Conservation (phyloP, 2,113 vertebrate species). For the Burhinus bistriatus region DNA sequence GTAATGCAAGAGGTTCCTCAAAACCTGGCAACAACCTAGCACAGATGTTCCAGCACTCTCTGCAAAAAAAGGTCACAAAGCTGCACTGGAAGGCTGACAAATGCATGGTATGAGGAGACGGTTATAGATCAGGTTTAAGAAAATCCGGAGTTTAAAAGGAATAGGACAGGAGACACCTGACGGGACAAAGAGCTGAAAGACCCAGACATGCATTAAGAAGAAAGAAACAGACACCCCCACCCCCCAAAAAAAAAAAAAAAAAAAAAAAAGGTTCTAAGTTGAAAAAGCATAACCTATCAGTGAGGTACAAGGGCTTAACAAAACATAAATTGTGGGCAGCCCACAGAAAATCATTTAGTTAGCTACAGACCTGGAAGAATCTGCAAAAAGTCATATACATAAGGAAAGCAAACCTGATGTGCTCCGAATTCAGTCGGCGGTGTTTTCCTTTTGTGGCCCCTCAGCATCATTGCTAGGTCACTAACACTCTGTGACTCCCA, state of each 20-base stretch:
- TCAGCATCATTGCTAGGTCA: constrained; percentile 64
- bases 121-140: accelerated
- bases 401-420: constrained; percentile 35
- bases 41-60: background rate
- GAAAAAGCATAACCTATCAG: background rate
- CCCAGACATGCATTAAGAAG: background rate
- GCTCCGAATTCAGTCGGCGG: constrained; percentile 67
- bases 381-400: background rate
- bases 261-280: background rate
- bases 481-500: constrained; percentile 66
- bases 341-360: background rate
- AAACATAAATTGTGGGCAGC: too few species aligned
- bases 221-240: background rate
- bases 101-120: accelerated
- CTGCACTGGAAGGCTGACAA: background rate
- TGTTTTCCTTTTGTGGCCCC: constrained; percentile 68
- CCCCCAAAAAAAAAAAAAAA: too few species aligned
- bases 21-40: background rate
- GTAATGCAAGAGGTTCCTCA: background rate
- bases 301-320: background rate
- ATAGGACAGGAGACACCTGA: background rate
- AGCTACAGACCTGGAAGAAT: background rate
- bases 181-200: background rate
- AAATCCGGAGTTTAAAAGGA: background rate
- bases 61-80: background rate